Percentiles rank a stretch among this genome's conserved stretches.
phyloP scores from a whole-genome alignment of 2,113 vertebrate genomes.

The Eleginops maclovinus region DNA sequence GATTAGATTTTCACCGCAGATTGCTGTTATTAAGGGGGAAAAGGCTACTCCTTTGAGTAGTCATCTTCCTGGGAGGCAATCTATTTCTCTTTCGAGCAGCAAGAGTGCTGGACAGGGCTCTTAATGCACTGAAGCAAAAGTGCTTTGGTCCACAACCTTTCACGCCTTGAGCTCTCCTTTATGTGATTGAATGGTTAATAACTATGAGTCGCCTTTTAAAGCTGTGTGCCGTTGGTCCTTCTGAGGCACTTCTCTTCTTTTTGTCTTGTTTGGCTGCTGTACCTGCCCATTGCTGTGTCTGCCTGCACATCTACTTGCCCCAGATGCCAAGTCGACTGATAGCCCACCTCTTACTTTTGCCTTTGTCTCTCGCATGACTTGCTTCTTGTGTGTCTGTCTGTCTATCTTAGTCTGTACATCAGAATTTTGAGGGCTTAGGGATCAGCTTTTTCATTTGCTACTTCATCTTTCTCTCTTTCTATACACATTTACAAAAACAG shows the following conservation, averaged over 20 bases:
- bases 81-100: slow-evolving; percentile 83
- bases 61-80: slow-evolving; percentile 86
- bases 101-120: slow-evolving; percentile 80
- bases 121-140: slow-evolving; percentile 88
- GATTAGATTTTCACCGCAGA: slow-evolving; percentile 88
- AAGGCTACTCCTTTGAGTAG: slow-evolving; percentile 76
- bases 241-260: slow-evolving; percentile 72
- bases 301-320: slow-evolving; percentile 60
- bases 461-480: slow-evolving; percentile 40
- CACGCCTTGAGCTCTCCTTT: slow-evolving; percentile 84
- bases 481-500: slow-evolving; percentile 49
- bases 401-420: slow-evolving; percentile 54
- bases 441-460: slow-evolving; percentile 59
- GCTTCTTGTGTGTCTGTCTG: slow-evolving; percentile 59
- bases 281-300: slow-evolving; percentile 73
- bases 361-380: slow-evolving; percentile 66
- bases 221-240: slow-evolving; percentile 63
- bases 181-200: slow-evolving; percentile 88
- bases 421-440: slow-evolving; percentile 54
- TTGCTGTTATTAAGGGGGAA: slow-evolving; percentile 84
- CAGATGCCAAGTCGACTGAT: slow-evolving; percentile 69
- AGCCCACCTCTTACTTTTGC: slow-evolving; percentile 60
- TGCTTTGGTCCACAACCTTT: slow-evolving; percentile 87
- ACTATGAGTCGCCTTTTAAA: slow-evolving; percentile 84
- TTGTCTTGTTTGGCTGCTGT: slow-evolving; percentile 72